Percentiles rank a stretch among this genome's conserved stretches.
Conservation (phyloP, 2,113 vertebrate species). For the Addax nasomaculatus region DNA sequence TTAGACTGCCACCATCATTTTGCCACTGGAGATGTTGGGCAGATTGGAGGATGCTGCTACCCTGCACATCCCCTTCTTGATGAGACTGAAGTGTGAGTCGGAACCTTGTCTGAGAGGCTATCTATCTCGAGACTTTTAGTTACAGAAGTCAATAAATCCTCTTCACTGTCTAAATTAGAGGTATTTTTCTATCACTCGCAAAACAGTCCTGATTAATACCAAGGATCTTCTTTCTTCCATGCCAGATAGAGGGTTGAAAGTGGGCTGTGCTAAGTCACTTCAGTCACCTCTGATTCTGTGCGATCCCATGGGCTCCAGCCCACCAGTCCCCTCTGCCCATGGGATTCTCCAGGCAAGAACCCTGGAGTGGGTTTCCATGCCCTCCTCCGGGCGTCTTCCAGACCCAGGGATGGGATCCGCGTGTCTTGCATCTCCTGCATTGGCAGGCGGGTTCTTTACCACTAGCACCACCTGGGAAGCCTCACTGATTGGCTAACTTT, state of each 20-base stretch:
- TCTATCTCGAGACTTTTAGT: background rate
- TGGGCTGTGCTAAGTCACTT: background rate
- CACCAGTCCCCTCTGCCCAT: background rate
- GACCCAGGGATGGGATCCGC: background rate
- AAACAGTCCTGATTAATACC: background rate
- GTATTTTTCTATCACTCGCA: background rate
- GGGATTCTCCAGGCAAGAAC: background rate
- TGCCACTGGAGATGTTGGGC: background rate
- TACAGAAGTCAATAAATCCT: background rate
- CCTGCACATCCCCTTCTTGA: background rate
- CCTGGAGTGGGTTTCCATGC: background rate
- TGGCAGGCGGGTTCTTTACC: background rate
- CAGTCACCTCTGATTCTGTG: background rate
- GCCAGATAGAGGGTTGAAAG: background rate
- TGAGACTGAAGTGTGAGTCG: background rate
- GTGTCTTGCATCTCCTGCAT: background rate
- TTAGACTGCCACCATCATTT: background rate
- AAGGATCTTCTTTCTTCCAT: background rate
- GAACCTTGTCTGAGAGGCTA: background rate
- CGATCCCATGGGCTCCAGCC: background rate
- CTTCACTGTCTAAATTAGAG: background rate
- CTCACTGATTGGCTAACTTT: background rate
- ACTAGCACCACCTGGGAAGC: background rate
- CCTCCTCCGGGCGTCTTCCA: background rate
- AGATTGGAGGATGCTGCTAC: accelerated